These are phyloP conservation scores for Elanus axillaris DNA, from an alignment of 2,113 vertebrate genomes.

Conservation along the genomic window DNA sequence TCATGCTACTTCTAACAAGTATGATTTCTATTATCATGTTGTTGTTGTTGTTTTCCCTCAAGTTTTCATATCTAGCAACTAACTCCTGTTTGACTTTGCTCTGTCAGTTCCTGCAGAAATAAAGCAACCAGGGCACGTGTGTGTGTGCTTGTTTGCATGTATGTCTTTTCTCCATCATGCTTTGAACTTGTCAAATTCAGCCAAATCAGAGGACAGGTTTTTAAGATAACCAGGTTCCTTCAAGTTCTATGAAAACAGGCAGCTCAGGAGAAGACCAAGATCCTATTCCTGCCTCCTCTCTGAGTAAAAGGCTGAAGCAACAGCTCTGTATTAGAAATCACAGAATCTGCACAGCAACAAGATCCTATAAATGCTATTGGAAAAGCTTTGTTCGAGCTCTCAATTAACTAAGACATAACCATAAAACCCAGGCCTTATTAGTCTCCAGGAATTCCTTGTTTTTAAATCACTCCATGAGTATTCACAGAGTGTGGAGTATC, in stretches of 20 bases:
- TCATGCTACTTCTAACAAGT: background rate
- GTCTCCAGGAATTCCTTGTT: background rate
- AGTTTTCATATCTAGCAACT: background rate
- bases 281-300: background rate
- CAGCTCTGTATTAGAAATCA: background rate
- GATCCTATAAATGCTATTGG: background rate
- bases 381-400: background rate
- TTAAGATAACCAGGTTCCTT: background rate
- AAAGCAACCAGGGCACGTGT: fast-evolving
- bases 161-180: background rate
- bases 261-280: background rate
- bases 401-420: background rate
- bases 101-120: background rate
- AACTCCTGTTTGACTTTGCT: background rate
- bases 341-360: background rate
- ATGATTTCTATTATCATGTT: background rate
- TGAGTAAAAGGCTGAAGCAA: background rate
- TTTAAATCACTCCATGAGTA: background rate
- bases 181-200: background rate
- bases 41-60: background rate
- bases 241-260: background rate
- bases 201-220: background rate
- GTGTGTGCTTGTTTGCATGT: background rate
- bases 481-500: background rate
- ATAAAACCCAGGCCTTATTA: background rate